These are phyloP conservation scores for Nemoura dubitans DNA, from an alignment of 2,888 invertebrate genomes.

Conservation along the genomic window DNA sequence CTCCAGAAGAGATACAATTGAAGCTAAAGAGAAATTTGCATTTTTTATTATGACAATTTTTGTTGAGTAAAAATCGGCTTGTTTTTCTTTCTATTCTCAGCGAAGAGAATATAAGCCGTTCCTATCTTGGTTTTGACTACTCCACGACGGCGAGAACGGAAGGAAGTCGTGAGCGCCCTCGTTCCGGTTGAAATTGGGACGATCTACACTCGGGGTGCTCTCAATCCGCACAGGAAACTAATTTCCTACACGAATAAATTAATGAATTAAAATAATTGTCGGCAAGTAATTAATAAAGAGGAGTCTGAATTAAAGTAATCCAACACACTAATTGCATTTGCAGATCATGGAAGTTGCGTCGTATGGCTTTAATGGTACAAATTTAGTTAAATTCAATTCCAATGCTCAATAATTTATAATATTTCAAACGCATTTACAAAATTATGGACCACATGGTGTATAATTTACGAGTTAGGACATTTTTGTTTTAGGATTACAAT, in stretches of 20 bases:
- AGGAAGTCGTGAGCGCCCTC: background rate
- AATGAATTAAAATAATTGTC: background rate
- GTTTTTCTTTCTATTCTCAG: background rate
- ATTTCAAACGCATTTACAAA: no score
- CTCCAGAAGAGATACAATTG: background rate
- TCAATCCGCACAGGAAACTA: background rate
- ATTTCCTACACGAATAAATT: background rate
- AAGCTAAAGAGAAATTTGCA: background rate
- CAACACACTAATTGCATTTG: background rate
- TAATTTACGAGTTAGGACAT: background rate
- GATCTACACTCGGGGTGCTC: background rate
- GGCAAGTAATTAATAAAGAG: background rate
- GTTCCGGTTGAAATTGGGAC: background rate
- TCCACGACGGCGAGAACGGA: background rate
- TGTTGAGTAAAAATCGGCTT: background rate
- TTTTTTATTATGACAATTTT: conserved; percentile 3
- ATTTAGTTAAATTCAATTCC: no score
- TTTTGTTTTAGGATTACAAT: background rate
- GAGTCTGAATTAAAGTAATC: background rate
- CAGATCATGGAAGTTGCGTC: no score
- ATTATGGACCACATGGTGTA: no score
- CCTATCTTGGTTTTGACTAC: background rate
- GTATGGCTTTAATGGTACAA: no score
- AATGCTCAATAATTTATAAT: no score
- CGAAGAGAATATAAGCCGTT: background rate